Conservation (phyloP, 2,797 vertebrate species). For the Eupleurogrammus muticus region DNA sequence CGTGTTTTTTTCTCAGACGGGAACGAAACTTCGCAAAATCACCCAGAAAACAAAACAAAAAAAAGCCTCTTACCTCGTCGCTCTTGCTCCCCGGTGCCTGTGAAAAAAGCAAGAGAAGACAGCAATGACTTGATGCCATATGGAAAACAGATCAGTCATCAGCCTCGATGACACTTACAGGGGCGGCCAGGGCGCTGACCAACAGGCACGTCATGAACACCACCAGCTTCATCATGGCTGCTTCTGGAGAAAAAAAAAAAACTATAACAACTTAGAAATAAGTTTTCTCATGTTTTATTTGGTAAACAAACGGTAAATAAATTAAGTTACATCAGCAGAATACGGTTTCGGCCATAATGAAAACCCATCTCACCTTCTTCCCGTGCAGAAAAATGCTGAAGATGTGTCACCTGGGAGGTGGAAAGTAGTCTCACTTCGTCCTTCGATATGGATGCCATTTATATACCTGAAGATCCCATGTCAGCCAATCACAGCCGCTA, state of each 20-base stretch:
- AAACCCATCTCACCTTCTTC: slow-evolving; percentile 63
- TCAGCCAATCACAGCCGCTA: slow-evolving; percentile 77
- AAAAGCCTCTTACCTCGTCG: slow-evolving; percentile 70
- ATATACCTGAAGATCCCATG: slow-evolving; percentile 60
- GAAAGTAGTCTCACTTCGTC: slow-evolving; percentile 50
- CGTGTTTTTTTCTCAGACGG: background rate
- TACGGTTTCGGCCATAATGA: background rate
- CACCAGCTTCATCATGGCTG: slow-evolving; percentile 71
- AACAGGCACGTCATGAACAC: slow-evolving; percentile 72
- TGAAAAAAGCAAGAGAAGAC: slow-evolving; percentile 26
- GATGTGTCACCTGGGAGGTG: slow-evolving; percentile 27
- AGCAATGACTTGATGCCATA: background rate
- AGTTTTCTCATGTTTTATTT: background rate
- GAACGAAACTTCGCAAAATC: slow-evolving; percentile 9
- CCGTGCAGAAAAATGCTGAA: slow-evolving; percentile 27
- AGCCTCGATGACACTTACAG: slow-evolving; percentile 69
- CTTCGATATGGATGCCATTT: slow-evolving; percentile 62
- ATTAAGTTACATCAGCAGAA: background rate
- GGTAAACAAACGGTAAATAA: background rate
- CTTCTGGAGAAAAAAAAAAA: slow-evolving; percentile 15
- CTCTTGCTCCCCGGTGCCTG: slow-evolving; percentile 76
- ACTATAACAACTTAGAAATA: background rate
- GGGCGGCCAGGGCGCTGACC: slow-evolving; percentile 67
- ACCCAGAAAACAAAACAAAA: background rate
- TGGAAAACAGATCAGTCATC: slow-evolving; percentile 4